These are phyloP conservation scores for Oncorhynchus mykiss DNA, from an alignment of 2,113 vertebrate genomes.

Conservation along the genomic window DNA sequence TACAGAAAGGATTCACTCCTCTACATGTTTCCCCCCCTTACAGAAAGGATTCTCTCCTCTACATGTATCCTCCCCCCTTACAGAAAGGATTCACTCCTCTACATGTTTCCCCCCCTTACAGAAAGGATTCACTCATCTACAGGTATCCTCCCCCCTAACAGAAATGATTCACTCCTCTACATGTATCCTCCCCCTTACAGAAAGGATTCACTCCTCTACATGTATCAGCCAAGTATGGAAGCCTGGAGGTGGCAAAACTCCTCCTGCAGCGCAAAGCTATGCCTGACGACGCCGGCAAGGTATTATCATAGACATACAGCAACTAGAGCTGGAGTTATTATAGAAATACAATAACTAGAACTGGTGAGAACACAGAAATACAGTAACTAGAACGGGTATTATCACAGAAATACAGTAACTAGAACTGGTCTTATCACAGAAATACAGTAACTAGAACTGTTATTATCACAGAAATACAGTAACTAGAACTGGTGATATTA, in stretches of 20 bases:
- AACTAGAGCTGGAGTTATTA: background rate
- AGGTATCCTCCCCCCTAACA: too few species aligned
- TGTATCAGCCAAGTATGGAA: conserved; percentile 95
- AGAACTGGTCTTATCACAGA: too few species aligned
- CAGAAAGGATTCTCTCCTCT: too few species aligned
- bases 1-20: too few species aligned
- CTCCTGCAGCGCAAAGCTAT: conserved; percentile 88
- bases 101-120: too few species aligned
- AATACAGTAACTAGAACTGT: background rate
- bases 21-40: too few species aligned
- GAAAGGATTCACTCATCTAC: too few species aligned
- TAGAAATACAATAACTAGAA: background rate
- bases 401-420: too few species aligned
- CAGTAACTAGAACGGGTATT: too few species aligned
- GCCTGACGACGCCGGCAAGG: conserved; percentile 90
- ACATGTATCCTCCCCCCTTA: too few species aligned
- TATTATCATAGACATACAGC: conserved; percentile 42
- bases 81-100: too few species aligned
- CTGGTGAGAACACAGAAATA: too few species aligned
- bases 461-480: background rate
- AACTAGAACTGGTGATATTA: background rate
- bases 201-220: conserved; percentile 97
- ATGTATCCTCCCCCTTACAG: conserved; percentile 62
- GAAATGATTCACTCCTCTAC: background rate
- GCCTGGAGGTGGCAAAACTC: conserved; percentile 91